A percentile compares a stretch with the other conserved stretches of the same genome.
Conservation (phyloP, 2,113 vertebrate species). For the Syngnathoides biaculeatus region DNA sequence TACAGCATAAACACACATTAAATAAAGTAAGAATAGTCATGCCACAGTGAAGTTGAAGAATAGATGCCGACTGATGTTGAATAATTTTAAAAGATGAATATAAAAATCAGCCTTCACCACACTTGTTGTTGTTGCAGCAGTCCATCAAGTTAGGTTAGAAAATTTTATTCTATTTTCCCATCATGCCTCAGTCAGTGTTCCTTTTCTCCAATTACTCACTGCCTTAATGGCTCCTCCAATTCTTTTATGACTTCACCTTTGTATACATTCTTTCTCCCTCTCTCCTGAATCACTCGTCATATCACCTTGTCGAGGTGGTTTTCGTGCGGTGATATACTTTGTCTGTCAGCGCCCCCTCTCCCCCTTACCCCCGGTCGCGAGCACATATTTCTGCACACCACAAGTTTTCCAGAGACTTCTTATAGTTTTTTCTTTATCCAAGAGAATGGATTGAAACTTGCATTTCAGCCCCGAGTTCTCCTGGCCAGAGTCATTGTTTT, state of each 20-base stretch:
- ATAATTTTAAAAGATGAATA: no score
- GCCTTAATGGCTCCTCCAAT: slow-evolving; percentile 60
- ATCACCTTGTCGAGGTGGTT: slow-evolving; percentile 40
- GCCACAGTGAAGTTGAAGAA: no score
- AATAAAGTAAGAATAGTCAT: no score
- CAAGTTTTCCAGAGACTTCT: slow-evolving; percentile 52
- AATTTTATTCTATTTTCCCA: slow-evolving; percentile 58
- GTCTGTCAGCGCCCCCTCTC: slow-evolving; percentile 57
- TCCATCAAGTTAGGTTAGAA: slow-evolving; percentile 68
- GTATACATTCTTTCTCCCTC: slow-evolving; percentile 33
- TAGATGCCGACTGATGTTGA: no score
- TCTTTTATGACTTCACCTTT: slow-evolving; percentile 35
- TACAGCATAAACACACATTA: no score
- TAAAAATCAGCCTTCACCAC: no score
- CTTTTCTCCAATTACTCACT: slow-evolving; percentile 47
- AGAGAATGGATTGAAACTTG: slow-evolving; percentile 66
- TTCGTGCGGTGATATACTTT: slow-evolving; percentile 55
- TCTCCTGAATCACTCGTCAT: slow-evolving; percentile 35
- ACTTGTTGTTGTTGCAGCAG: slow-evolving; percentile 12
- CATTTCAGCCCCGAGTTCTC: slow-evolving; percentile 58
- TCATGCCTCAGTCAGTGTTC: slow-evolving; percentile 60
- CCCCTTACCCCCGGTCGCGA: no score
- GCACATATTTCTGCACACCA: slow-evolving; percentile 45
- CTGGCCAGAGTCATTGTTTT: slow-evolving; percentile 67
- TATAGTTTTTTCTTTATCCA: slow-evolving; percentile 56